phyloP scores from a whole-genome alignment of 2,797 vertebrate species.

The Myotis planiceps region DNA sequence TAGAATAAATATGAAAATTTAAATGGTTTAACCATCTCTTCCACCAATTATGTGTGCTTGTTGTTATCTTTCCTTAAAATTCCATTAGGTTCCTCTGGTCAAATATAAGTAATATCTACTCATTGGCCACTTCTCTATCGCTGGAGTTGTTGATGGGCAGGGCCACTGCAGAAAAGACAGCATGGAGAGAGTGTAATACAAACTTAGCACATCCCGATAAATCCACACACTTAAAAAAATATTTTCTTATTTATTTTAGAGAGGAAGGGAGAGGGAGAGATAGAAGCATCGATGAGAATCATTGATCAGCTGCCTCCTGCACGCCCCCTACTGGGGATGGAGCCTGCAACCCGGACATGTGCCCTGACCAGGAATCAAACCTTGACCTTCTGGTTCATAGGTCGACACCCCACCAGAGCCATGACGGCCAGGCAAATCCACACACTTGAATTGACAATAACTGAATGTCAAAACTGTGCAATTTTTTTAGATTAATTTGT shows the following conservation, averaged over 20 bases:
- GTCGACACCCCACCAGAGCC: no score
- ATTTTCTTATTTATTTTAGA: no score
- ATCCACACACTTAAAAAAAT: no score
- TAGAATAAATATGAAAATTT: neutral
- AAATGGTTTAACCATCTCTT: neutral
- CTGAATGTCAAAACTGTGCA: neutral
- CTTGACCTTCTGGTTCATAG: no score
- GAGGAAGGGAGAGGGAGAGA: no score
- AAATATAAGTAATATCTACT: neutral
- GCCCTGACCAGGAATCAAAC: no score
- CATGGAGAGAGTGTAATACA: neutral
- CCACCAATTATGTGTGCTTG: neutral
- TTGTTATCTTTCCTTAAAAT: neutral
- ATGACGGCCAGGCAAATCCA: no score
- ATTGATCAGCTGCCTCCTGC: no score
- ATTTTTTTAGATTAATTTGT: neutral
- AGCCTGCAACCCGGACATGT: no score
- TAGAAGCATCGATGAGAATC: no score
- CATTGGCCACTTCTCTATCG: neutral
- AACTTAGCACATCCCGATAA: no score
- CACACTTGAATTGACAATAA: neutral
- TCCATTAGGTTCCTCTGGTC: neutral
- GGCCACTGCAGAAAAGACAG: neutral
- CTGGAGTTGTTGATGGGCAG: neutral
- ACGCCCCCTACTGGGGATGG: no score